Evolutionary conservation across 2,888 invertebrate genomes (phyloP), one percentile per base, ranked within the genome.

Genomic region (Palloptera scutellata): DNA sequence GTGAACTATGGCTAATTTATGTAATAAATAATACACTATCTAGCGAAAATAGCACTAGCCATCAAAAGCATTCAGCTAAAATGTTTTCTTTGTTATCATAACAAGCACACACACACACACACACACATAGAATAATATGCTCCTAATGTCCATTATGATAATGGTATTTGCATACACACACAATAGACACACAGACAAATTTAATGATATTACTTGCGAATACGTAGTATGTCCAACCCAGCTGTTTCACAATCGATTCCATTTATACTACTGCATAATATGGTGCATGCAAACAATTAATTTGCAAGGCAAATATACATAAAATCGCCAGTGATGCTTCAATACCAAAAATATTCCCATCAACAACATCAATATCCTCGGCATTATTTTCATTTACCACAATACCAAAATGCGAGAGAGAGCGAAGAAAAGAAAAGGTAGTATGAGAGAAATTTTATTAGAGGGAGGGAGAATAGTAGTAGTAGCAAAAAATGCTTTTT

Each of bases 241-340:
- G 30, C 30, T 30, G 6, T 6, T 30, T 30, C 30, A 30, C 6
- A 30, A 30, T 30, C 6, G 30, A 30, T 30, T 30, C 6, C 30
- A 30, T n/a, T n/a, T n/a, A n/a, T n/a, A n/a, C n/a, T n/a, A n/a
- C n/a, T n/a, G n/a, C n/a, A n/a, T n/a, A n/a, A n/a, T n/a, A n/a
- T n/a, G n/a, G n/a, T n/a, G n/a, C n/a, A 30, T 30, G 30, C 30
- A 30, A 64, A 59, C 58, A 64, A 59, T 64, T 64, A 64, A 64
- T 64, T 64, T 64, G 41, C 64, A 64, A 64, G 58, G 20, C 59
- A 64, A 64, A 64, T 59, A 58, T n/a, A n/a, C n/a, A n/a, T 48
- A 59, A 59, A 59, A 52, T 58, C n/a, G 17, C 60, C 20, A 40
- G 17, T 57, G 55, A 51, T 64, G 41, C 57, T 48, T 19, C 64